Percentiles rank a stretch among this genome's conserved stretches.
These are phyloP conservation scores for Ptilorrhoa leucosticta DNA, from an alignment of 2,113 vertebrate species.

Conservation along the genomic window DNA sequence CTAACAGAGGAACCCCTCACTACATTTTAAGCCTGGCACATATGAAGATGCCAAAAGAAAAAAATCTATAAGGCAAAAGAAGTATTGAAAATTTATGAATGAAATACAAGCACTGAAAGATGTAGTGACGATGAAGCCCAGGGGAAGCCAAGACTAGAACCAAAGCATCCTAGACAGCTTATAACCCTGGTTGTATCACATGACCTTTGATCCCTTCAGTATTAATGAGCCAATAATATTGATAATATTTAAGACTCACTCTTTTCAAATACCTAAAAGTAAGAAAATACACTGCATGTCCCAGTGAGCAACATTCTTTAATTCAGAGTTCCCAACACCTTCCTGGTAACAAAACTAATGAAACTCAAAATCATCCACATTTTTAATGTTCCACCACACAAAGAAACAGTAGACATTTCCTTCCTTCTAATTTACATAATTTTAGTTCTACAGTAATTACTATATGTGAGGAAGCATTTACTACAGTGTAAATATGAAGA, in stretches of 20 bases:
- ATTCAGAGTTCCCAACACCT: not conserved
- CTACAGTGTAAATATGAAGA: not conserved
- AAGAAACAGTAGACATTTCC: not conserved
- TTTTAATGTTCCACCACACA: not conserved
- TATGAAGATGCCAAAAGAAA: not conserved
- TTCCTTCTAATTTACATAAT: slow-evolving; percentile 27
- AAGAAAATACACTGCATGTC: not conserved
- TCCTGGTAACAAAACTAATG: not conserved
- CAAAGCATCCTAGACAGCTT: not conserved
- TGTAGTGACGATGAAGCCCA: not conserved
- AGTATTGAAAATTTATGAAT: not conserved
- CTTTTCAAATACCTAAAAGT: not conserved
- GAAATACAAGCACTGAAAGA: not conserved
- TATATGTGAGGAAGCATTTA: not conserved
- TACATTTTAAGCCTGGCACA: rapidly evolving
- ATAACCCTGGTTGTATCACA: not conserved
- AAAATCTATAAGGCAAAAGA: not conserved
- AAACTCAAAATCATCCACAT: not conserved
- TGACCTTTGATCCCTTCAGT: not conserved
- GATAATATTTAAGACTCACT: not conserved
- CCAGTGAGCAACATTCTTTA: not conserved
- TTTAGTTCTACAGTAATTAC: slow-evolving; percentile 43
- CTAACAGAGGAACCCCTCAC: not conserved
- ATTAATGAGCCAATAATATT: not conserved
- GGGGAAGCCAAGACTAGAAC: not conserved